Evolutionary conservation across 2,888 invertebrate species (phyloP).

Genomic region (Matsumyia berberina): DNA sequence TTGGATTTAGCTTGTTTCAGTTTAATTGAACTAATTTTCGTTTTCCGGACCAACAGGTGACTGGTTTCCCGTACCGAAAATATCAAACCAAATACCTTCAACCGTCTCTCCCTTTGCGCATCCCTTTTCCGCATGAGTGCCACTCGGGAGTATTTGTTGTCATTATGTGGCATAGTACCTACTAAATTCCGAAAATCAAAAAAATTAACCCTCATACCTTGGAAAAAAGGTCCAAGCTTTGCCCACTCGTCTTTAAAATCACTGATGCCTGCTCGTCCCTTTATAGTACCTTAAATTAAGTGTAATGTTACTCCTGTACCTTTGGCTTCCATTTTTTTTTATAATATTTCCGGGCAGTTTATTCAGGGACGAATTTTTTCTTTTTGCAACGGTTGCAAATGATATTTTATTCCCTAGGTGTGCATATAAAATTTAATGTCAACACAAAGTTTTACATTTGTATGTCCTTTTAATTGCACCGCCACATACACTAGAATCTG

Average conservation of each 20-base stretch:
- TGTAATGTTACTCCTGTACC: slow-evolving; percentile 16
- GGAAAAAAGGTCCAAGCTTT: slow-evolving; percentile 11
- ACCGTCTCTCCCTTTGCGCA: not conserved
- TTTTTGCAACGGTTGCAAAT: not conserved
- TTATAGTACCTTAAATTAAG: not conserved
- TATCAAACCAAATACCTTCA: not conserved
- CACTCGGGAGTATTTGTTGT: slow-evolving; percentile 8
- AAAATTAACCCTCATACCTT: not conserved
- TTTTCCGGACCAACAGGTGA: slow-evolving; percentile 17
- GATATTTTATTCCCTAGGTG: not conserved
- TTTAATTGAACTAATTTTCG: not conserved
- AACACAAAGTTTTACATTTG: slow-evolving; percentile 4
- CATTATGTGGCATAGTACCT: slow-evolving; percentile 20
- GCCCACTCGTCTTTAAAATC: slow-evolving; percentile 1
- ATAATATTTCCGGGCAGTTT: not conserved
- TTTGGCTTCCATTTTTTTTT: slow-evolving; percentile 12
- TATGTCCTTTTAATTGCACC: slow-evolving; percentile 9
- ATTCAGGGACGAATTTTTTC: not conserved
- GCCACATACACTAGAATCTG: not conserved
- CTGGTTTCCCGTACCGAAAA: slow-evolving; percentile 11
- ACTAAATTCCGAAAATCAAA: slow-evolving; percentile 1
- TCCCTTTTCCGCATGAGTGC: slow-evolving; percentile 16
- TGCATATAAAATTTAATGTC: slow-evolving; percentile 10
- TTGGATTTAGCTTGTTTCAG: not conserved
- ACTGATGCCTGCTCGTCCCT: not conserved